phyloP scores from a whole-genome alignment of 1,140 invertebrate species.

The Campoletis sonorensis region DNA sequence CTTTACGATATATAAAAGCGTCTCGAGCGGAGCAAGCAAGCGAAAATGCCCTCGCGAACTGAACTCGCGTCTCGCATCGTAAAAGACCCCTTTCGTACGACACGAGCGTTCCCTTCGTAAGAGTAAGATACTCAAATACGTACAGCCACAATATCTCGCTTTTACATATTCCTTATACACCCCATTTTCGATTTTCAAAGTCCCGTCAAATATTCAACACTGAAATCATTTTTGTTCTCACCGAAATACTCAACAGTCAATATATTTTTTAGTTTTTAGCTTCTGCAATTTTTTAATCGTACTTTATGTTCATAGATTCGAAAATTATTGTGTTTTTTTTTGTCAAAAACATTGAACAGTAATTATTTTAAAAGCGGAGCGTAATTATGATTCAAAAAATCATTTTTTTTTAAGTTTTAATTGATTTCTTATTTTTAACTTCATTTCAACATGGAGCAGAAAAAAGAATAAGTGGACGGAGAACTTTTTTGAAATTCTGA shows the following conservation, averaged over 20 bases:
- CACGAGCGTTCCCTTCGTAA: conserved; percentile 21
- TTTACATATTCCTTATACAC: not conserved
- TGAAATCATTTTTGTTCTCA: conserved; percentile 49
- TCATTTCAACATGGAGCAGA: no score
- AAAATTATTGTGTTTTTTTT: no score
- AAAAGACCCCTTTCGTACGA: conserved; percentile 61
- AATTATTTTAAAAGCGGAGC: no score
- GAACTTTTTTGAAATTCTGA: no score
- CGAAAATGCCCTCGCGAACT: conserved; percentile 36
- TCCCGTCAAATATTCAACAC: conserved; percentile 59
- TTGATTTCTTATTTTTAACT: no score
- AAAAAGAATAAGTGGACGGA: no score
- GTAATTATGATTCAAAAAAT: no score
- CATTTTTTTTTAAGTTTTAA: no score
- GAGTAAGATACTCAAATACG: not conserved
- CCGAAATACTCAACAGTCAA: not conserved
- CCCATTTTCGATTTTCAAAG: conserved; percentile 60
- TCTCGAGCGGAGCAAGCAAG: conserved; percentile 41
- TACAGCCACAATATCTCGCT: not conserved
- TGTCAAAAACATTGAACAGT: no score
- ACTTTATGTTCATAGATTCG: no score
- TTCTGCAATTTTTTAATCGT: no score
- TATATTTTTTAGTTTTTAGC: no score
- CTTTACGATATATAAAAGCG: conserved; percentile 71
- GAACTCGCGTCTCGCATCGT: conserved; percentile 56